Evolutionary conservation across 2,888 invertebrate species (phyloP), one percentile per base, ranked within the genome.

Genomic region (Ornithoptera priamus): DNA sequence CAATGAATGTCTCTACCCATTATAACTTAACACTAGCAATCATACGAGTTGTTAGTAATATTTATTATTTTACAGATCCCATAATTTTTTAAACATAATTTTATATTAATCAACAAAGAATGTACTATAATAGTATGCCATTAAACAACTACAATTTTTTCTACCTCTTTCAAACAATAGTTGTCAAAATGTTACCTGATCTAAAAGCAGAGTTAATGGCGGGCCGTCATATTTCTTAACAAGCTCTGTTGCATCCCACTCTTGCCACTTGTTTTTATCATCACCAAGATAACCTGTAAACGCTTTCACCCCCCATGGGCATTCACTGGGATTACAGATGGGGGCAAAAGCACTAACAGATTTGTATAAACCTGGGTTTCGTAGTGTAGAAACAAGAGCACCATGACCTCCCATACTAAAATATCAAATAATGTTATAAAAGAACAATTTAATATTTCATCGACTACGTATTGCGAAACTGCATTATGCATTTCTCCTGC

Each of bases 371-470:
- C 97, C 97, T 15, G 99, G 99, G 88, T 98, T 98, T 86, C 97
- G 97, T 59, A 99, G 88, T 7, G 97, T 96, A 81, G 97, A 96
- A 67, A 98, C 95, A 62, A 99, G 85, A 20, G 99, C 99, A 46
- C 99, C 99, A 90, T 99, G 99, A 36, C 99, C 99, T 71, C 99
- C 99, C 99, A 99, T 99, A 82, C 99, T 98, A 83, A 62, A 94
- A 92, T 70, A 18, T 60, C 22, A 39, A 65, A 53, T 36, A 22
- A 30, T 60, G 30, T 24, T n/a, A 46, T 46, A 15, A 15, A 46
- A 46, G 15, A 15, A 46, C 46, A 46, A 46, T 46, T 46, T 46
- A 46, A 46, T 15, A 17, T 2, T 46, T 46, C 15, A 12, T 0
- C 46, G 1, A 4, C 46, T 15, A 46, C 2, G 15, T 46, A 15